Evolutionary conservation across 2,888 invertebrate species (phyloP).

Genomic region (Apodemia zela): DNA sequence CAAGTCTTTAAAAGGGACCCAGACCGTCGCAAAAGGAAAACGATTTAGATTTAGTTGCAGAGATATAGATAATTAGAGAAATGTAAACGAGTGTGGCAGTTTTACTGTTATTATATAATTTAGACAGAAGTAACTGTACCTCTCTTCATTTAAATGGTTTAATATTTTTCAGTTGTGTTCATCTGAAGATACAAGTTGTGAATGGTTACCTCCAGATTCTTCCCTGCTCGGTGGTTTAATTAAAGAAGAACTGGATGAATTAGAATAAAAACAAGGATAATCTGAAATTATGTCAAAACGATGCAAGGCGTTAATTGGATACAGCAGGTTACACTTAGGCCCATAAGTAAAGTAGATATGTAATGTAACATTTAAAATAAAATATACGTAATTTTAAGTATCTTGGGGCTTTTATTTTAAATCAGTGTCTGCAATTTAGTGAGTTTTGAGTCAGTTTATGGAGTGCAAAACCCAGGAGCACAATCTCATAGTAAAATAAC

Average conservation of each 20-base stretch:
- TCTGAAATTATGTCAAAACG: not conserved
- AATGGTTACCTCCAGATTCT: constrained; percentile 71
- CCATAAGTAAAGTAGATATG: not conserved
- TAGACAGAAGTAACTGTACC: too few relatives aligned
- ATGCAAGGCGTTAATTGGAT: not conserved
- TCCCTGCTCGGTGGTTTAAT: constrained; percentile 57
- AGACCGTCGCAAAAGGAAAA: too few relatives aligned
- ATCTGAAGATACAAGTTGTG: constrained; percentile 73
- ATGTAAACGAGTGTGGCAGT: too few relatives aligned
- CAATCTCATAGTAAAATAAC: too few relatives aligned
- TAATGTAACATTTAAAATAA: not conserved
- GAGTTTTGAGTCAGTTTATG: too few relatives aligned
- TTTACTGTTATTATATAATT: too few relatives aligned
- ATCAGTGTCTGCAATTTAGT: too few relatives aligned
- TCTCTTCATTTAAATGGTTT: too few relatives aligned
- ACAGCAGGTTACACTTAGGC: constrained; percentile 32
- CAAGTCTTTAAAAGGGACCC: too few relatives aligned
- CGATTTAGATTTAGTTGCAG: too few relatives aligned
- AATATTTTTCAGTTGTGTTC: constrained; percentile 55
- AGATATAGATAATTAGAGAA: too few relatives aligned
- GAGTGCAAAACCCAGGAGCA: too few relatives aligned
- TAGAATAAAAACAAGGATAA: constrained; percentile 41
- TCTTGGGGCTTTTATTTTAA: not conserved
- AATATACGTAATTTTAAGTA: constrained; percentile 15
- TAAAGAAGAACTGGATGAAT: constrained; percentile 54